These are phyloP conservation scores for Anser brachyrhynchus DNA, from an alignment of 2,113 vertebrate species.

Conservation along the genomic window DNA sequence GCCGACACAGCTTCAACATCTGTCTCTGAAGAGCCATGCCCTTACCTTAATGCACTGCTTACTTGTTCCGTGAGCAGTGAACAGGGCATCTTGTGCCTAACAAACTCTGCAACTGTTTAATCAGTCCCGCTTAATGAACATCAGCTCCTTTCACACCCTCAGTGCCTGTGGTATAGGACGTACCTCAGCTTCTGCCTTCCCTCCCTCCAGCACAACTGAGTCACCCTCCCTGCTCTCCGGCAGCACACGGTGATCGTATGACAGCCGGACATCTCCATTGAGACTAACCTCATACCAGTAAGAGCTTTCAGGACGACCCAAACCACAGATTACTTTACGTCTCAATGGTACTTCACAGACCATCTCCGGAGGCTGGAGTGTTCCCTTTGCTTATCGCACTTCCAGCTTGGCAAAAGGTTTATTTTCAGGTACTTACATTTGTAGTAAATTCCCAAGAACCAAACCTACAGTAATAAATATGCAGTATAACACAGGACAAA, in stretches of 20 bases:
- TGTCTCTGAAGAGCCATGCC: background rate
- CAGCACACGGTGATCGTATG: slow-evolving; percentile 30
- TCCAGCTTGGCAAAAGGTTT: slow-evolving; percentile 48
- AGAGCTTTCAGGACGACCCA: slow-evolving; percentile 70
- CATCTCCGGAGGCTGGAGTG: slow-evolving; percentile 29
- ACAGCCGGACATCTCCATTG: slow-evolving; percentile 53
- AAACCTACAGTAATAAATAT: background rate
- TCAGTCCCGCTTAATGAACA: background rate
- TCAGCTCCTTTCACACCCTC: background rate
- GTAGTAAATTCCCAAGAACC: slow-evolving; percentile 41
- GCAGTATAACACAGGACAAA: background rate
- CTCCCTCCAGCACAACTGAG: background rate
- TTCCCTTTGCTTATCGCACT: slow-evolving; percentile 19
- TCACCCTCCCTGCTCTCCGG: background rate
- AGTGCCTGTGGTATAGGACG: background rate
- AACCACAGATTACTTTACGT: slow-evolving; percentile 61
- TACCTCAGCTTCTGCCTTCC: slow-evolving; percentile 33
- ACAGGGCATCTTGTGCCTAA: background rate
- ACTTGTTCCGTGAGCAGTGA: background rate
- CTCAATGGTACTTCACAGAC: slow-evolving; percentile 56
- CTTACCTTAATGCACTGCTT: slow-evolving; percentile 39
- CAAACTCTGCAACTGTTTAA: background rate
- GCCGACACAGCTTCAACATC: background rate
- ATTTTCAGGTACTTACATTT: slow-evolving; percentile 38
- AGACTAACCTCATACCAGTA: slow-evolving; percentile 68